Base-by-base conservation (phyloP, 2,797 vertebrate species). In the Platalea minor region DNA sequence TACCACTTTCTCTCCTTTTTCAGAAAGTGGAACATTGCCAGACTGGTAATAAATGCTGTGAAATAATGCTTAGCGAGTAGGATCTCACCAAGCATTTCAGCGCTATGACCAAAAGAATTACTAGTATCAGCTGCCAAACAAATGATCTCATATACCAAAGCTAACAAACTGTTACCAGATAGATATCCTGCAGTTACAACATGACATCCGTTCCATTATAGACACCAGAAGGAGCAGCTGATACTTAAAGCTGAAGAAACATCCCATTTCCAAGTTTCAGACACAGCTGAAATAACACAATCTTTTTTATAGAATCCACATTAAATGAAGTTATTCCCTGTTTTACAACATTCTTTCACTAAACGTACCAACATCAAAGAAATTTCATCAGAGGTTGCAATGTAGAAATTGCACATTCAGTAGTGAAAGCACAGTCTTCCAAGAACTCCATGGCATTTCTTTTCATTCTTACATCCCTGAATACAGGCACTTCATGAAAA, bases 101-200 rank as follows among this genome's bases (percentile, higher is more conserved):
- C 5, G 3, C 79, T 94, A 74, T 41, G 78, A 88, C 82, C 96
- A 95, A 95, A 96, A 82, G 87, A 97, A 97, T 95, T 81, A 85
- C 78, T 96, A 88, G 90, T 57, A 97, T 86, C 95, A 88, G 91
- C 82, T 96, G 97, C 95, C 97, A 97, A 97, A 94, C 83, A 93
- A 91, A 96, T 95, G 95, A 97, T 88, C 96, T 97, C 96, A 96
- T 77, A 89, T 64, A 86, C 86, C 94, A 96, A 93, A 88, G 77
- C 97, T 95, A 96, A 96, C 92, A 95, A 93, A 90, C 92, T 88
- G 85, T 89, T 96, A 92, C 64, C 95, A 87, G 89, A 96, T 76
- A 95, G 91, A 93, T 91, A 95, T 73, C 84, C 85, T 91, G 91
- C 82, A 96, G 94, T 85, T 96, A 91, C 83, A 94, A 78, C 86